phyloP scores from a whole-genome alignment of 2,888 invertebrate species.

The Yponomeuta evonymella region DNA sequence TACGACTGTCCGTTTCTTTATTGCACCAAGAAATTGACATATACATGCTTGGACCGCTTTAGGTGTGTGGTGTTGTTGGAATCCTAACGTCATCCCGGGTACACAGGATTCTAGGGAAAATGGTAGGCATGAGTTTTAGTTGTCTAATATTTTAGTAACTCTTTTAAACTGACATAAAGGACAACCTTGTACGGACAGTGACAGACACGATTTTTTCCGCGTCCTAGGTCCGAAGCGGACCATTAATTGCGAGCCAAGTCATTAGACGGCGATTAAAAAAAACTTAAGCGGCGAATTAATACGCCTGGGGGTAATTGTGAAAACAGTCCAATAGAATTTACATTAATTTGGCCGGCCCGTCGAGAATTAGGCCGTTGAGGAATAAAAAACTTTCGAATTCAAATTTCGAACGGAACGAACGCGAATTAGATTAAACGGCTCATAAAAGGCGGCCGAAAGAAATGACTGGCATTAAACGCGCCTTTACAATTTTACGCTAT shows the following conservation, averaged over 20 bases:
- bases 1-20: too few relatives aligned
- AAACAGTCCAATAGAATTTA: conserved; percentile 10
- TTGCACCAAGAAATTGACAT: too few relatives aligned
- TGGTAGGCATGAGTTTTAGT: too few relatives aligned
- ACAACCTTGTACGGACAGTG: not conserved
- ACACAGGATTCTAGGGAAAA: too few relatives aligned
- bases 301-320: conserved; percentile 22
- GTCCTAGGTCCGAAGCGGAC: conserved; percentile 34
- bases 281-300: conserved; percentile 53
- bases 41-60: too few relatives aligned
- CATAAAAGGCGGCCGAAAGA: not conserved
- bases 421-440: conserved; percentile 1
- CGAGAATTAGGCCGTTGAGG: conserved; percentile 8
- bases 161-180: not conserved
- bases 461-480: not conserved
- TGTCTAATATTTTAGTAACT: not conserved
- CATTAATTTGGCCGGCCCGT: conserved; percentile 13
- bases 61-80: too few relatives aligned
- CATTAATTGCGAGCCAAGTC: conserved; percentile 65
- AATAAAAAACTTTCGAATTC: conserved; percentile 5
- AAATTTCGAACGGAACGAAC: conserved; percentile 7
- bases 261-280: conserved; percentile 61
- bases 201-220: not conserved
- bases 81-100: too few relatives aligned
- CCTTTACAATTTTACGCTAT: not conserved